Percentiles rank a stretch among this genome's conserved stretches.
phyloP scores from a whole-genome alignment of 2,113 vertebrate genomes.

The Eclectus roratus region DNA sequence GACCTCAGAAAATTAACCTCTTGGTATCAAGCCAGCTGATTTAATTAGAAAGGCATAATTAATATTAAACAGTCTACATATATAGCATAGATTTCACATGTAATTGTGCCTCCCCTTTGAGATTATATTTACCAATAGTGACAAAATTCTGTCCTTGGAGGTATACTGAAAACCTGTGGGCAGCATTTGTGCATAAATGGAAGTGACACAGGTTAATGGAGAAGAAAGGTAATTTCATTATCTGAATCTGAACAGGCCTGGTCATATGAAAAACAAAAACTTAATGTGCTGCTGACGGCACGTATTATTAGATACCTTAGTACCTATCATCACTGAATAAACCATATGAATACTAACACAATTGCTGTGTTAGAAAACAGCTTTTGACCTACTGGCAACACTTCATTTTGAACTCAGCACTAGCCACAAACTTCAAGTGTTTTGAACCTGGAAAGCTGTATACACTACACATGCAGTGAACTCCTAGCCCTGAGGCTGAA shows the following conservation, averaged over 20 bases:
- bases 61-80: neutral
- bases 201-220: slow-evolving; percentile 11
- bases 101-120: neutral
- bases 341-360: neutral
- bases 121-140: neutral
- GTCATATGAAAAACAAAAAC: neutral
- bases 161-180: neutral
- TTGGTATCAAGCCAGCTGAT: neutral
- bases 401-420: neutral
- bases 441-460: neutral
- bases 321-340: neutral
- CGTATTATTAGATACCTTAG: slow-evolving; percentile 1
- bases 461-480: neutral
- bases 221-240: slow-evolving; percentile 25
- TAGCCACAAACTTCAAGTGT: neutral
- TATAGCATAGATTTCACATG: neutral
- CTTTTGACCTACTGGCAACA: neutral
- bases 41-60: neutral
- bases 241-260: neutral
- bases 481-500: neutral
- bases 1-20: neutral
- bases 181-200: neutral
- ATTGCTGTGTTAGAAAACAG: neutral
- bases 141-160: neutral
- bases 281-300: neutral